Base-by-base conservation (phyloP, 1,140 invertebrate genomes). In the Bombus pyrosoma region DNA sequence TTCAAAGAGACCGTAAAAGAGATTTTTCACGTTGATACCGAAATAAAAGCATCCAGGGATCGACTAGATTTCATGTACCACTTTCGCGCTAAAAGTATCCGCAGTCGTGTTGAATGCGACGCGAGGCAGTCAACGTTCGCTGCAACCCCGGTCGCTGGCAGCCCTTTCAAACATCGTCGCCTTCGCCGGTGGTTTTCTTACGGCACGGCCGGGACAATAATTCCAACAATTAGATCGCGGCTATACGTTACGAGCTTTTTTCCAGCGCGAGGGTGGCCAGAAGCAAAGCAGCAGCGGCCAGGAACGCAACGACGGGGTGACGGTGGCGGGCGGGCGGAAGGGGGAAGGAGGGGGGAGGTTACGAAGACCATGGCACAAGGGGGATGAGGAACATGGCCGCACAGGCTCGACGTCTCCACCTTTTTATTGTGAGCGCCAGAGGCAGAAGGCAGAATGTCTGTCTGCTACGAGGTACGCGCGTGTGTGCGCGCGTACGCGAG, bases 341-440 rank as follows among this genome's bases (percentile, higher is more conserved):
- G 59, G 59, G 12, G 59, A 10, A 28, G 75, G 76, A 69, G n/a
- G 82, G 72, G 75, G 76, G 87, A 84, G 91, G 79, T 89, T 85
- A 80, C 88, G 76, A 83, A 81, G 88, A 81, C 88, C 81, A 81
- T 69, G 85, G 83, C 87, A 28, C 69, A 64, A 87, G 84, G 89
- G 93, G 94, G 87, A 93, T 93, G 93, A 91, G 93, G 90, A 93
- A 94, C 92, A 94, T 94, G 93, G 91, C 92, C 92, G 91, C 90
- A 88, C 89, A 87, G 92, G 86, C 90, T 91, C 91, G 86, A 87
- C 91, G 93, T 94, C 94, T 94, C 94, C 94, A 95, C 94, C 94
- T 94, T 94, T 95, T 95, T 94, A 94, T 94, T 95, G 94, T 94
- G 94, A 93, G 91, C 90, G 93, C 91, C 93, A 92, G 90, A 91